A percentile compares a stretch with the other conserved stretches of the same genome.
phyloP scores from a whole-genome alignment of 2,888 invertebrate genomes.

The Eurois occulta region DNA sequence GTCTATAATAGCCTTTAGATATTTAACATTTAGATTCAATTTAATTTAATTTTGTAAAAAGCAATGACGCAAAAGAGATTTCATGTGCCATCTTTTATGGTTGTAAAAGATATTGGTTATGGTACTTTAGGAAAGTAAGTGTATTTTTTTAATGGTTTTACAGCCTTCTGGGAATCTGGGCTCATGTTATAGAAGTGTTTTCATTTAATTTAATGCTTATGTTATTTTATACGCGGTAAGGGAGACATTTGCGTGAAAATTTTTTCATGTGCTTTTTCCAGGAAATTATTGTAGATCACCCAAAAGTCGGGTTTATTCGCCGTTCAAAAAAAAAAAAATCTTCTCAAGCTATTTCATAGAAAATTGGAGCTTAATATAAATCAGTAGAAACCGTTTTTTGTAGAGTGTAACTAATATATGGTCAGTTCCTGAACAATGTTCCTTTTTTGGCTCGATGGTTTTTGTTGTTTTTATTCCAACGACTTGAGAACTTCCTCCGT shows the following conservation, averaged over 20 bases:
- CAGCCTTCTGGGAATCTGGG: neutral
- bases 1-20: conserved; percentile 41
- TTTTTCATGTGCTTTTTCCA: neutral
- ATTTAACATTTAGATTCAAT: conserved; percentile 49
- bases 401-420: too few relatives aligned
- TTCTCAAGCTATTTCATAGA: too few relatives aligned
- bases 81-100: neutral
- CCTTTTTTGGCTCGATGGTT: too few relatives aligned
- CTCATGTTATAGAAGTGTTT: neutral
- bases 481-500: too few relatives aligned
- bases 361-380: too few relatives aligned
- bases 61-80: conserved; percentile 34
- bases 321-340: too few relatives aligned
- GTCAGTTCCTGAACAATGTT: too few relatives aligned
- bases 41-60: conserved; percentile 45
- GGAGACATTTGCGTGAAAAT: neutral
- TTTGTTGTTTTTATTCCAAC: too few relatives aligned
- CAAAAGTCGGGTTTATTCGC: neutral
- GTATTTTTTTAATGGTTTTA: conserved; percentile 25
- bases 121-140: conserved; percentile 13
- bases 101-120: neutral
- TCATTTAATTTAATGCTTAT: too few relatives aligned
- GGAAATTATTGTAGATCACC: neutral
- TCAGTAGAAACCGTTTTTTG: neutral
- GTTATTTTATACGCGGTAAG: neutral